phyloP scores from a whole-genome alignment of 2,888 invertebrate genomes.

The Polymixis flavicincta region DNA sequence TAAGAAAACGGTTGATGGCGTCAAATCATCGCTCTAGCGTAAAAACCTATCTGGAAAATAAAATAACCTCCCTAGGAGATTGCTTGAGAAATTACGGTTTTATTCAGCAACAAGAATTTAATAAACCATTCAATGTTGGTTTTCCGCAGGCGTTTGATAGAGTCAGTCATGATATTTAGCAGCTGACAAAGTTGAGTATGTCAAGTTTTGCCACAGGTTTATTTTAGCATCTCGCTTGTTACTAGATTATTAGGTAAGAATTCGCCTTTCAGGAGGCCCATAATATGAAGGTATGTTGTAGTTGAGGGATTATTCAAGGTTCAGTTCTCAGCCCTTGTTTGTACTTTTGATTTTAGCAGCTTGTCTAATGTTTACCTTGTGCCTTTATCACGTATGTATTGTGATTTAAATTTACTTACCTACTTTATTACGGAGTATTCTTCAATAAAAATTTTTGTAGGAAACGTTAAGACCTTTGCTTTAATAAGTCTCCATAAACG shows the following conservation, averaged over 20 bases:
- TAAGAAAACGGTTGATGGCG: neutral
- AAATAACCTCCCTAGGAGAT: too few relatives aligned
- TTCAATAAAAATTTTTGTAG: too few relatives aligned
- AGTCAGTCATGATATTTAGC: neutral
- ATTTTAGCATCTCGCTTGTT: neutral
- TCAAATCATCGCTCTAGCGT: neutral
- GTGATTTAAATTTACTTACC: too few relatives aligned
- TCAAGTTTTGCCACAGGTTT: too few relatives aligned
- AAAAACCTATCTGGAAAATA: too few relatives aligned
- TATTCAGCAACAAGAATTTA: too few relatives aligned
- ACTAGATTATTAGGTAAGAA: too few relatives aligned
- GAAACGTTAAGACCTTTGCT: too few relatives aligned
- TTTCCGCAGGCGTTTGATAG: neutral
- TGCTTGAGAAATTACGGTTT: too few relatives aligned
- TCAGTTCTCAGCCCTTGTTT: neutral
- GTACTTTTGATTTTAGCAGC: neutral
- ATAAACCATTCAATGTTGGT: too few relatives aligned
- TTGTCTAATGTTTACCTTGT: neutral
- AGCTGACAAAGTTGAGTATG: neutral
- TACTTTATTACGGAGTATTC: too few relatives aligned
- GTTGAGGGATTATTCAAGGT: slow-evolving; percentile 10
- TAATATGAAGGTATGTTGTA: neutral
- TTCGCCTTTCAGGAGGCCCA: neutral
- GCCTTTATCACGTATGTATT: neutral
- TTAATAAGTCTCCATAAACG: too few relatives aligned